Evolutionary conservation across 2,797 vertebrate species (phyloP).

Genomic region (Phrynocephalus vlangalii): DNA sequence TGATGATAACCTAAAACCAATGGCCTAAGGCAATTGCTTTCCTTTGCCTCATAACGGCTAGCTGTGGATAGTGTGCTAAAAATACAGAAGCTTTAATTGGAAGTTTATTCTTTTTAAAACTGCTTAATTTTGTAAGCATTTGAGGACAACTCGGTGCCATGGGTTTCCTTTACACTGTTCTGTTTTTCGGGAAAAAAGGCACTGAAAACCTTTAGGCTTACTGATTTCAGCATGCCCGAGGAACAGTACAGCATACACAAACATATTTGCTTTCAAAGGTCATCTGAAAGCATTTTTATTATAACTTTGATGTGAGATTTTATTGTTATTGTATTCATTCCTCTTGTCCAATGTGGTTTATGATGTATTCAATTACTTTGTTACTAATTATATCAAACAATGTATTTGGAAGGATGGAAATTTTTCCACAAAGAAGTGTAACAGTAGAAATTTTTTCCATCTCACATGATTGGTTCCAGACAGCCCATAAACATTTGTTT

Average conservation of each 20-base stretch:
- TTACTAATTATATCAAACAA: not conserved
- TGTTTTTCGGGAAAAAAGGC: not conserved
- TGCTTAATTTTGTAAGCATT: not conserved
- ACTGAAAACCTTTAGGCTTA: not conserved
- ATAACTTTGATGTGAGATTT: not conserved
- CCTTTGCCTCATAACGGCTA: not conserved
- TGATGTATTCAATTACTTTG: not conserved
- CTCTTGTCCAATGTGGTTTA: not conserved
- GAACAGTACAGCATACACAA: not conserved
- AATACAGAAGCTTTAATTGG: not conserved
- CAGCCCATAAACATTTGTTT: not conserved
- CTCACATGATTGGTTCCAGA: not conserved
- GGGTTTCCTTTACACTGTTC: not conserved
- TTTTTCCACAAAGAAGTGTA: not conserved
- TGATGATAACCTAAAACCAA: not conserved
- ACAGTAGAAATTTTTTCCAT: not conserved
- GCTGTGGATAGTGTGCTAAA: not conserved
- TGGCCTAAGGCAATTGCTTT: not conserved
- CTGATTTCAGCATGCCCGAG: not conserved
- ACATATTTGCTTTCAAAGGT: not conserved
- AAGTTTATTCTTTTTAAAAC: not conserved
- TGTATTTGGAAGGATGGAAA: conserved; percentile 3
- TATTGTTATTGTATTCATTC: conserved; percentile 2
- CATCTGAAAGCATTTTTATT: not conserved
- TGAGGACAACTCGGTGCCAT: not conserved